These are phyloP conservation scores for Ceyx margarethae DNA, from an alignment of 2,113 vertebrate species.

Conservation along the genomic window DNA sequence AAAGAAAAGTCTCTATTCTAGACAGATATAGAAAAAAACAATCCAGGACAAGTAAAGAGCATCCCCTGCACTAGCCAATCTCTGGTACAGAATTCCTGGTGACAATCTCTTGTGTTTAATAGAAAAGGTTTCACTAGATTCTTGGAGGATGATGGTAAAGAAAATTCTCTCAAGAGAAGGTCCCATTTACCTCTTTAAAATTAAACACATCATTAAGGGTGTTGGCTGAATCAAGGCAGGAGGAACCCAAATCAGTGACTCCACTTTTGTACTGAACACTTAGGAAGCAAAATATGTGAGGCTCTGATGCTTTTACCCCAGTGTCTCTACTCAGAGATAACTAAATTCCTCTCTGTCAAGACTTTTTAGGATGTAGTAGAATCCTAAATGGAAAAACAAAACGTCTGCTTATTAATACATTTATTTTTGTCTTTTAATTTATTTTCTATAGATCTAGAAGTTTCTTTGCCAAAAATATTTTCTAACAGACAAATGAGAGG, in stretches of 20 bases:
- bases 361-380: neutral
- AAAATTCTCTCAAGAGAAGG: neutral
- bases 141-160: neutral
- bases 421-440: neutral
- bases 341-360: neutral
- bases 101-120: neutral
- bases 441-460: neutral
- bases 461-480: neutral
- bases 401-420: neutral
- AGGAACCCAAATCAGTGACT: neutral
- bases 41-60: neutral
- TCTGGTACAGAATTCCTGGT: neutral
- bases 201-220: constrained; percentile 38
- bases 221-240: neutral
- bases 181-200: constrained; percentile 23
- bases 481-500: neutral
- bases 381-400: neutral
- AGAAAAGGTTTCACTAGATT: neutral
- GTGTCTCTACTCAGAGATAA: neutral
- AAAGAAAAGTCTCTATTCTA: neutral
- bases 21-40: neutral
- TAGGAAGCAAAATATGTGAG: neutral
- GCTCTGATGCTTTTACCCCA: neutral
- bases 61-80: neutral
- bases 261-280: constrained; percentile 14